These are phyloP conservation scores for Spea bombifrons DNA, from an alignment of 2,113 vertebrate species.

Conservation along the genomic window DNA sequence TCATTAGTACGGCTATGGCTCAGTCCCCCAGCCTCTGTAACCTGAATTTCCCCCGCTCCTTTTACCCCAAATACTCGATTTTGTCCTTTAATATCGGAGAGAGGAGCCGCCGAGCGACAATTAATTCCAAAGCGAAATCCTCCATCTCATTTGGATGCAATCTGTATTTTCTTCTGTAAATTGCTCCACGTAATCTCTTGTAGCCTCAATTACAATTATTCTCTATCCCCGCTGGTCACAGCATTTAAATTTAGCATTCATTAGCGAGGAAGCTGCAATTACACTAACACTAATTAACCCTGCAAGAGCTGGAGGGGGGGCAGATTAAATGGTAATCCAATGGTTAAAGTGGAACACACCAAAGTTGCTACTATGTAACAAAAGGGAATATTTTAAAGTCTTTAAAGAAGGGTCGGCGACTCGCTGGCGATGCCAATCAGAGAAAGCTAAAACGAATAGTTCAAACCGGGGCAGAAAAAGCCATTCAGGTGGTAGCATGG, in stretches of 20 bases:
- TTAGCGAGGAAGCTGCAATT: slow-evolving; percentile 40
- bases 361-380: no score
- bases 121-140: slow-evolving; percentile 28
- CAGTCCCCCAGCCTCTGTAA: not conserved
- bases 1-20: not conserved
- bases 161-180: slow-evolving; percentile 36
- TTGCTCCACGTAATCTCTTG: slow-evolving; percentile 31
- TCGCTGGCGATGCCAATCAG: no score
- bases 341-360: not conserved
- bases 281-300: slow-evolving; percentile 23
- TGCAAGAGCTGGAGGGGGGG: not conserved
- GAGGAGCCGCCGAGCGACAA: slow-evolving; percentile 5
- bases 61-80: not conserved
- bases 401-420: no score
- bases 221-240: slow-evolving; percentile 15
- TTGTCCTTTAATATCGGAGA: slow-evolving; percentile 6
- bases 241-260: slow-evolving; percentile 30
- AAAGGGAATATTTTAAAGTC: no score
- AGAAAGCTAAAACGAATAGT: no score
- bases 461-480: no score
- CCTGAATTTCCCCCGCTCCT: not conserved
- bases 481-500: no score
- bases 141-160: slow-evolving; percentile 36
- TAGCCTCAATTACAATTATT: slow-evolving; percentile 42
- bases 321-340: not conserved